Evolutionary conservation across 1,140 invertebrate genomes (phyloP).

Genomic region (Pemphigus obesinymphae): DNA sequence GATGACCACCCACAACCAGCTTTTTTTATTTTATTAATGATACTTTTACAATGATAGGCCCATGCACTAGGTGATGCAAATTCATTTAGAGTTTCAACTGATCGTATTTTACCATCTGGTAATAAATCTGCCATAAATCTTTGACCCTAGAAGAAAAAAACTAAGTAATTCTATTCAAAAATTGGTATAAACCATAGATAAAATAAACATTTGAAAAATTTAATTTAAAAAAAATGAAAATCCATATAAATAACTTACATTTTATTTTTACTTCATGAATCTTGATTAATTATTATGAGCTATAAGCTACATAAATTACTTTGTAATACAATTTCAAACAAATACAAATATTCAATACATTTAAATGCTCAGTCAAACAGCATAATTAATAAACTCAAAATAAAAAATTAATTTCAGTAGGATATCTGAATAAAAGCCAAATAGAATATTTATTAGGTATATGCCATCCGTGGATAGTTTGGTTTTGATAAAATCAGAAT

Average conservation of each 20-base stretch:
- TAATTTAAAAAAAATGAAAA: background rate
- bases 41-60: slow-evolving; percentile 85
- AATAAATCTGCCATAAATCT: slow-evolving; percentile 83
- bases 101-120: slow-evolving; percentile 80
- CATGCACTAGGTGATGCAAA: slow-evolving; percentile 87
- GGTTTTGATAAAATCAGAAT: too few relatives aligned
- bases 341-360: background rate
- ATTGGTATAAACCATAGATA: background rate
- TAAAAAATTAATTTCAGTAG: background rate
- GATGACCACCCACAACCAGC: slow-evolving; percentile 88
- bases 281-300: too few relatives aligned
- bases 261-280: background rate
- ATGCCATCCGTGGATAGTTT: too few relatives aligned
- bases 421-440: background rate
- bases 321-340: background rate
- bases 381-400: background rate
- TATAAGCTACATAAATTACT: too few relatives aligned
- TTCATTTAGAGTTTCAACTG: slow-evolving; percentile 78
- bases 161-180: background rate
- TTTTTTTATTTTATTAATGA: slow-evolving; percentile 86
- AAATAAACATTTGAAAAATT: too few relatives aligned
- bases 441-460: background rate
- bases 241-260: background rate
- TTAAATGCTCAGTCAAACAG: background rate
- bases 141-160: slow-evolving; percentile 63